Percentiles rank a stretch among this genome's conserved stretches.
Conservation (phyloP, 2,888 invertebrate species). For the Metallyticus violacea region DNA sequence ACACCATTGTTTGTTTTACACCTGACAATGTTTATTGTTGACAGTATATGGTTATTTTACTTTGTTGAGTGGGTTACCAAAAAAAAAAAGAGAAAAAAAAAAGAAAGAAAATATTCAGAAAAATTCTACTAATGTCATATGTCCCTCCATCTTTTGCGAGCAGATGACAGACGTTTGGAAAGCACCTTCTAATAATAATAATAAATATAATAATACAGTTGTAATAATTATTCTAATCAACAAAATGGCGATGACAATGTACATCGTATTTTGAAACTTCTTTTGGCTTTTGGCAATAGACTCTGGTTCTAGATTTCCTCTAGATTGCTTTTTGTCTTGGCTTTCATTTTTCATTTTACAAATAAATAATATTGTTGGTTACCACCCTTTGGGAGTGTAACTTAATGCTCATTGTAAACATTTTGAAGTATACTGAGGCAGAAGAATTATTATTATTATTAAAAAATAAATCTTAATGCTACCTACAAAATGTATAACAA, state of each 20-base stretch:
- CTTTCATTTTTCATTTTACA: slow-evolving; percentile 22
- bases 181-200: slow-evolving; percentile 15
- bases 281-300: slow-evolving; percentile 23
- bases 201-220: not conserved
- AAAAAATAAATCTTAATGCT: slow-evolving; percentile 9
- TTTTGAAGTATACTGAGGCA: slow-evolving; percentile 4
- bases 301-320: slow-evolving; percentile 30
- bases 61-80: slow-evolving; percentile 38
- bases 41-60: slow-evolving; percentile 39
- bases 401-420: not conserved
- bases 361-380: slow-evolving; percentile 3
- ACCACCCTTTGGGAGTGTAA: not conserved
- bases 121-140: slow-evolving; percentile 27
- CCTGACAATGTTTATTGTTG: slow-evolving; percentile 40
- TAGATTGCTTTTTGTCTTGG: slow-evolving; percentile 29
- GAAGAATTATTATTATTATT: not conserved
- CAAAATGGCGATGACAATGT: slow-evolving; percentile 7
- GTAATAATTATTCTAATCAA: not conserved
- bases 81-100: slow-evolving; percentile 25
- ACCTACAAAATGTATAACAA: slow-evolving; percentile 12
- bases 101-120: slow-evolving; percentile 19
- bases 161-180: slow-evolving; percentile 24
- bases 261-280: slow-evolving; percentile 34
- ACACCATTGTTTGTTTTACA: slow-evolving; percentile 40
- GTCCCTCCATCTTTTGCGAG: slow-evolving; percentile 33